Evolutionary conservation across 2,797 vertebrate genomes (phyloP).

Genomic region (Gymnothorax javanicus): DNA sequence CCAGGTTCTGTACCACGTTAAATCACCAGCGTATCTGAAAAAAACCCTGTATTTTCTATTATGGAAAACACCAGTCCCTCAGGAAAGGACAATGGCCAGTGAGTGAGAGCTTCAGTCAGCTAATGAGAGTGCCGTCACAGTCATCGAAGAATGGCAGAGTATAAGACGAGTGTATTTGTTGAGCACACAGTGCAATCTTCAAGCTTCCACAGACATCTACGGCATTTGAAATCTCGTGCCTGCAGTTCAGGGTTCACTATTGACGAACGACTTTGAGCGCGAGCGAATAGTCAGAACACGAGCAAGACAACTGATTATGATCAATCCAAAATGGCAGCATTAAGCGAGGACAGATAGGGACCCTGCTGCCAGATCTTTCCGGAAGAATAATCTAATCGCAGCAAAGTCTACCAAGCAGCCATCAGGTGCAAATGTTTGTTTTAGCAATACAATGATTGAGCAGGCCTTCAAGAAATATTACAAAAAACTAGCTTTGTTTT

Average conservation of each 20-base stretch:
- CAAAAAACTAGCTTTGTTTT: not conserved
- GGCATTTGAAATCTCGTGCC: not conserved
- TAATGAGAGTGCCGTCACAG: not conserved
- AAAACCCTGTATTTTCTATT: constrained; percentile 8
- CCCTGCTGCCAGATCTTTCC: not conserved
- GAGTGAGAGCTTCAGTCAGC: not conserved
- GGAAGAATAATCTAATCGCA: not conserved
- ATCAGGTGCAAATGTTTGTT: not conserved
- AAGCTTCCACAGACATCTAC: not conserved
- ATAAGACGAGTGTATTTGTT: not conserved
- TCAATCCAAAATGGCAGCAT: not conserved
- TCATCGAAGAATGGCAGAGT: not conserved
- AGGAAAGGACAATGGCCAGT: not conserved
- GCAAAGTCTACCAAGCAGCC: not conserved
- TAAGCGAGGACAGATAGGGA: not conserved
- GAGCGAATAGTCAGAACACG: not conserved
- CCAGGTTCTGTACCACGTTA: not conserved
- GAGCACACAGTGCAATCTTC: not conserved
- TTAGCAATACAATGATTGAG: not conserved
- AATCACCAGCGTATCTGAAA: not conserved
- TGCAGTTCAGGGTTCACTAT: not conserved
- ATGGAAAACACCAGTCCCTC: not conserved
- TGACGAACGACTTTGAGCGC: not conserved
- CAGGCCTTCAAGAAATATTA: not conserved
- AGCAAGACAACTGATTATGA: not conserved